A percentile compares a stretch with the other conserved stretches of the same genome.
These are phyloP conservation scores for Sycophila sp. DNA, from an alignment of 1,140 invertebrate species.

Conservation along the genomic window DNA sequence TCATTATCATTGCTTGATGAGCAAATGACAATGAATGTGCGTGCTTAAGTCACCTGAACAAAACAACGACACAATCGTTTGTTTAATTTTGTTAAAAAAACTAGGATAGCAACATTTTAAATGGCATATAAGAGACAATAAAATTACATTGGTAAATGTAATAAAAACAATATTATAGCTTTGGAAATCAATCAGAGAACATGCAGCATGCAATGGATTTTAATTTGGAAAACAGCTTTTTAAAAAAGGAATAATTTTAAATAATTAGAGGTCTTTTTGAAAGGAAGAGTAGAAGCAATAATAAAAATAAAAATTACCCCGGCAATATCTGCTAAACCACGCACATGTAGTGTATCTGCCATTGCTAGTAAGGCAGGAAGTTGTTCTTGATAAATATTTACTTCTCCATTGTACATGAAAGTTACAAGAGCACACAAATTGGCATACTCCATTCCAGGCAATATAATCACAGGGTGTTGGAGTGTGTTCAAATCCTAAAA, in stretches of 20 bases:
- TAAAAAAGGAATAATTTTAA: no score
- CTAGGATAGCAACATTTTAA: slow-evolving; percentile 25
- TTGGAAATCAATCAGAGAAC: slow-evolving; percentile 11
- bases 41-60: slow-evolving; percentile 69
- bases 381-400: slow-evolving; percentile 85
- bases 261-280: no score
- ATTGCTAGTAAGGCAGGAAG: slow-evolving; percentile 83
- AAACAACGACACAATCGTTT: slow-evolving; percentile 64
- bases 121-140: slow-evolving; percentile 24
- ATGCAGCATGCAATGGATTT: slow-evolving; percentile 38
- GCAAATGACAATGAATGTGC: slow-evolving; percentile 67
- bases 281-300: no score
- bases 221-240: neutral
- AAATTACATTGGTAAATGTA: slow-evolving; percentile 8
- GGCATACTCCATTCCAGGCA: slow-evolving; percentile 81
- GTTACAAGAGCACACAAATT: slow-evolving; percentile 85
- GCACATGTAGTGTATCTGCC: slow-evolving; percentile 85
- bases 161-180: slow-evolving; percentile 19
- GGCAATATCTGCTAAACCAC: slow-evolving; percentile 85
- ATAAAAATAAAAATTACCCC: slow-evolving; percentile 64
- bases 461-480: slow-evolving; percentile 84
- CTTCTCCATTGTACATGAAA: slow-evolving; percentile 93
- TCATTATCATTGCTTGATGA: slow-evolving; percentile 35
- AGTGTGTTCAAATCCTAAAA: slow-evolving; percentile 74
- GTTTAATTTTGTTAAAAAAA: slow-evolving; percentile 41